A percentile compares a stretch with the other conserved stretches of the same genome.
Evolutionary conservation across 37 sponge, comb jelly and placozoan species (phyloP).

Genomic region (Lycopodina hypogea): DNA sequence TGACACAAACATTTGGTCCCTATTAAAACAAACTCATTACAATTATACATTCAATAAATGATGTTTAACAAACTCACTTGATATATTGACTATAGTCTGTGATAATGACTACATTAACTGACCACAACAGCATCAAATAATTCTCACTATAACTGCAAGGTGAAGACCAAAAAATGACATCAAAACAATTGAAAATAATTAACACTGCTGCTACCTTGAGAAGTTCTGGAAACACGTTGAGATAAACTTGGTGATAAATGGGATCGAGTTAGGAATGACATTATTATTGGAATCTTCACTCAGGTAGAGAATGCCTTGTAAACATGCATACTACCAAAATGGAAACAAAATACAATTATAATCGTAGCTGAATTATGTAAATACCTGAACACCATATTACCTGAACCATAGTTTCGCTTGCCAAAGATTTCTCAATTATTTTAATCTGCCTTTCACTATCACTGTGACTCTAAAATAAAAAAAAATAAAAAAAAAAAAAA

Average conservation of each 20-base stretch:
- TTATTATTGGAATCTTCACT: conserved; percentile 39
- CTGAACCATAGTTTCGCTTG: conserved; percentile 40
- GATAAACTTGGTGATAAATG: conserved; percentile 32
- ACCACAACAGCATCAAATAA: conserved; percentile 29
- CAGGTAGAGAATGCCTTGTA: conserved; percentile 59
- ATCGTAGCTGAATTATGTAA: not conserved
- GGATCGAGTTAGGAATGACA: conserved; percentile 5
- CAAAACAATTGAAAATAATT: not conserved
- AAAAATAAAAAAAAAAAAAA: too few species aligned
- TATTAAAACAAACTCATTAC: not conserved
- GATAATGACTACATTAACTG: conserved; percentile 12
- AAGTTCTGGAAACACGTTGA: conserved; percentile 5
- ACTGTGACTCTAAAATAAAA: conserved; percentile 15
- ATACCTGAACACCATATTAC: conserved; percentile 16
- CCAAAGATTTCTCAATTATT: conserved; percentile 49
- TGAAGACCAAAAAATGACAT: not conserved
- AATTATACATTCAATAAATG: not conserved
- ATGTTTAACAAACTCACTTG: not conserved
- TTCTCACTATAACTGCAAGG: conserved; percentile 33
- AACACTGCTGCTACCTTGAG: conserved; percentile 19
- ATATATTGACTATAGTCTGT: conserved; percentile 33
- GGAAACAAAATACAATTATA: not conserved
- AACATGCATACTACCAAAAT: conserved; percentile 38
- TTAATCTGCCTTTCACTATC: conserved; percentile 46
- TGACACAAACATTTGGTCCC: conserved; percentile 25